Conservation (phyloP, 1,140 invertebrate genomes). For the Radopholus similis region DNA sequence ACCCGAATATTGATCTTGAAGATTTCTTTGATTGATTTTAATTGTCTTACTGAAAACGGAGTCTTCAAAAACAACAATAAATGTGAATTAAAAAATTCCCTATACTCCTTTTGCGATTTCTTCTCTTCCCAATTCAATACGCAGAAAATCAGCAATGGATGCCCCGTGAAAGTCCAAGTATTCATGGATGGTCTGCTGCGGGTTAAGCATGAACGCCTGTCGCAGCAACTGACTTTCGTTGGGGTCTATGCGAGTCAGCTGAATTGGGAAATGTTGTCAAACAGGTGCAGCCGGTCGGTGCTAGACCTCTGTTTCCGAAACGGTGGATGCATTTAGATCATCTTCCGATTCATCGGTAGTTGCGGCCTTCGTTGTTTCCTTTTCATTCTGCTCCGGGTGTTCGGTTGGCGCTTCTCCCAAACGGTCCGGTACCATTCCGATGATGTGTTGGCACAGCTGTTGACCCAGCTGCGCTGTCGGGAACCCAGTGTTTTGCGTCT, state of each 20-base stretch:
- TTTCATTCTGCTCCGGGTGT: slow-evolving; percentile 1
- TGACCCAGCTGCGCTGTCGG: slow-evolving; percentile 40
- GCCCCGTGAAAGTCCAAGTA: slow-evolving; percentile 51
- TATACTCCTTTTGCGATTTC: background rate
- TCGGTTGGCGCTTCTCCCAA: slow-evolving; percentile 28
- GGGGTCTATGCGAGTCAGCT: slow-evolving; percentile 45
- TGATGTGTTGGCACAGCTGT: slow-evolving; percentile 59
- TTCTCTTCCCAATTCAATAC: slow-evolving; percentile 42
- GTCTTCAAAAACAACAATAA: background rate
- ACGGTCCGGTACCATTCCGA: slow-evolving; percentile 50
- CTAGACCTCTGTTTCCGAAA: slow-evolving; percentile 37
- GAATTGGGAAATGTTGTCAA: slow-evolving; percentile 2
- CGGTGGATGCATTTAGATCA: slow-evolving; percentile 9
- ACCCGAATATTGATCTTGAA: slow-evolving; percentile 29
- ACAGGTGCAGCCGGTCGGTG: background rate
- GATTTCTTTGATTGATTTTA: slow-evolving; percentile 34
- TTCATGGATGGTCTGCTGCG: slow-evolving; percentile 48
- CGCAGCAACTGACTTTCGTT: slow-evolving; percentile 52
- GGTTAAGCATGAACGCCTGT: slow-evolving; percentile 57
- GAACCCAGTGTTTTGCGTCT: slow-evolving; percentile 19
- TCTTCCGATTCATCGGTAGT: slow-evolving; percentile 18
- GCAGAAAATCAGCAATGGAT: slow-evolving; percentile 46
- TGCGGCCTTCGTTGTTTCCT: slow-evolving; percentile 2
- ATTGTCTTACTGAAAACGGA: background rate
- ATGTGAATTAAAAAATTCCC: background rate